A percentile compares a stretch with the other conserved stretches of the same genome.
Evolutionary conservation across 2,888 invertebrate species (phyloP).

Genomic region (Acrocera orbiculus): DNA sequence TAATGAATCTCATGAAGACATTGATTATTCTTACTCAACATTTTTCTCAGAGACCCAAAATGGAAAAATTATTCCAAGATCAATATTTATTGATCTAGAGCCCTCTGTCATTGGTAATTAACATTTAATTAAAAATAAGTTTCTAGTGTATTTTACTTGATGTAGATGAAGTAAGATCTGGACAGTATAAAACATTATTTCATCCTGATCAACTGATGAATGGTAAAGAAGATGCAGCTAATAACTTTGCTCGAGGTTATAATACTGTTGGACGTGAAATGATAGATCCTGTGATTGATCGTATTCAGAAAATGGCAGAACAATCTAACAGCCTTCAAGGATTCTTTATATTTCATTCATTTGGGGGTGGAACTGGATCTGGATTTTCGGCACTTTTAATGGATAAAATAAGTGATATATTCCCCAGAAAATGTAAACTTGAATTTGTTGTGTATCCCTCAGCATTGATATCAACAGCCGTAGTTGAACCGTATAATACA

Average conservation of each 20-base stretch:
- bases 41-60: constrained; percentile 62
- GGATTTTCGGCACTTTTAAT: constrained; percentile 71
- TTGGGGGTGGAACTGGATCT: constrained; percentile 68
- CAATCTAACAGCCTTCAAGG: constrained; percentile 67
- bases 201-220: constrained; percentile 70
- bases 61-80: constrained; percentile 74
- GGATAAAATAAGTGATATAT: constrained; percentile 65
- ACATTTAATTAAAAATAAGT: neutral
- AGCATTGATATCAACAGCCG: constrained; percentile 61
- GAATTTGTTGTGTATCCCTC: constrained; percentile 34
- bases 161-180: constrained; percentile 38
- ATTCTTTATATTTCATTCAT: constrained; percentile 78
- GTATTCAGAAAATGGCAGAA: constrained; percentile 58
- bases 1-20: constrained; percentile 29
- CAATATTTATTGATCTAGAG: constrained; percentile 74
- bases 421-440: constrained; percentile 67
- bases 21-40: constrained; percentile 42
- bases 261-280: constrained; percentile 73
- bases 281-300: constrained; percentile 51
- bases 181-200: constrained; percentile 56
- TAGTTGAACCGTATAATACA: constrained; percentile 84
- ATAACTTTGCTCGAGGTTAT: constrained; percentile 73
- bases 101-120: constrained; percentile 63
- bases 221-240: constrained; percentile 79
- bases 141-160: neutral